A percentile compares a stretch with the other conserved stretches of the same genome.
phyloP scores from a whole-genome alignment of 64 coral and sea anemone species.

The Catalaphyllia jardinei region DNA sequence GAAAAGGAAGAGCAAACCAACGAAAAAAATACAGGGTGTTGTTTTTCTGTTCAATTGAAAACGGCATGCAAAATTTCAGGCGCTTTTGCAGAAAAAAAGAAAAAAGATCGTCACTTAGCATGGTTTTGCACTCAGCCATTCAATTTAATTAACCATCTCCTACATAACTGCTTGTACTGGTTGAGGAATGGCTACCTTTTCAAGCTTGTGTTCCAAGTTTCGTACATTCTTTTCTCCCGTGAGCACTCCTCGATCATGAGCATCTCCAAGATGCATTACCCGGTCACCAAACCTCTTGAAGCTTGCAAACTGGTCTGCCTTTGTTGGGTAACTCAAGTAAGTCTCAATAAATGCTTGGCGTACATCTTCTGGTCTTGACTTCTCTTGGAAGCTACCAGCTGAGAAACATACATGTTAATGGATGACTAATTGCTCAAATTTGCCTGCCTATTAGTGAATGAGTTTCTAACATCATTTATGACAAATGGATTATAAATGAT shows the following conservation, averaged over 20 bases:
- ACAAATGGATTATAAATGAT: too few species aligned
- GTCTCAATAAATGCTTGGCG: constrained; percentile 74
- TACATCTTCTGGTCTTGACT: constrained; percentile 30
- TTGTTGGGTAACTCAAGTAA: constrained; percentile 85
- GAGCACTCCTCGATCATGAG: constrained; percentile 81
- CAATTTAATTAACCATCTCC: too few species aligned
- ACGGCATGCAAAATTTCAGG: too few species aligned
- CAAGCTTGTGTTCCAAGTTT: constrained; percentile 70
- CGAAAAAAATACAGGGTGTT: too few species aligned
- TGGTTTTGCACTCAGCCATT: too few species aligned
- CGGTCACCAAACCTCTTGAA: constrained; percentile 82
- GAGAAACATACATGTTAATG: not conserved
- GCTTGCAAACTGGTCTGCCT: constrained; percentile 86
- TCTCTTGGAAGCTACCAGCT: not conserved
- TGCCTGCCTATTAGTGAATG: too few species aligned
- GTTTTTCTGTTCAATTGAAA: too few species aligned
- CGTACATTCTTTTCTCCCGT: constrained; percentile 87
- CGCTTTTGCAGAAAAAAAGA: too few species aligned
- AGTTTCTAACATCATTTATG: too few species aligned
- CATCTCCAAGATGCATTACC: constrained; percentile 83
- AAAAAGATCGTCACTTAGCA: too few species aligned
- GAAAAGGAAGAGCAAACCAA: too few species aligned
- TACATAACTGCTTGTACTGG: too few species aligned
- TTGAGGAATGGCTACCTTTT: constrained; percentile 57
- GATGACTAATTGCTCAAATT: not conserved